Base-by-base conservation (phyloP, 2,888 invertebrate genomes). In the Rhogogaster chlorosoma region DNA sequence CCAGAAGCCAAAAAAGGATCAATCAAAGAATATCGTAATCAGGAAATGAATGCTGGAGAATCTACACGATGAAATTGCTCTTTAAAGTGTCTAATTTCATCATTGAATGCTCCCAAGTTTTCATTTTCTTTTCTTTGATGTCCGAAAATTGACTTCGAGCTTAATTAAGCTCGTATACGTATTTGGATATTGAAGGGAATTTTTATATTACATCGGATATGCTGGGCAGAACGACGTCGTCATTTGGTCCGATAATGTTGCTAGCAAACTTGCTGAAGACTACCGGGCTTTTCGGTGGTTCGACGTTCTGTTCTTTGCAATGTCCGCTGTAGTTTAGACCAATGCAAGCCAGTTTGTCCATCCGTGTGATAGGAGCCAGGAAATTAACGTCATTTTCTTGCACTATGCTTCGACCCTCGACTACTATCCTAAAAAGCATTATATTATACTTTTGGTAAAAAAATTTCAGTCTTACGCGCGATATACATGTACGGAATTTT, bases 181-280 rank as follows among this genome's bases (percentile, higher is more conserved):
- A 49, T n/a, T n/a, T n/a, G 49, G 22, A 83, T 15, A 83, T 49
- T 78, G 7, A 78, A 53, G 12, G 6, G 36, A 2, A 26, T 36
- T 12, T 45, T 45, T 7, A 82, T 22, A 38, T 38, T 93, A 96
- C 96, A 86, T 95, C 94, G 29, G 96, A 95, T 86, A 95, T 94
- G 83, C 94, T 91, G 36, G 96, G 96, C 84, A 96, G 94, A 84
- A 94, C 94, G 32, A 98, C 95, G 86, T 96, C 93, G 86, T 96
- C 97, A 86, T 94, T 94, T 0, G 97, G 97, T 0, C 98, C 98
- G 32, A 96, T 94, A 38, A 98, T 95, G 49, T 95, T 95, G 87
- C 97, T 97, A 0, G 97, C 94, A 91, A 98, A 98, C 94, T 98
- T 99, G 93, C 96, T 97, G 93, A 98, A 98, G 88, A 98, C 96